Conservation (phyloP, 2,113 vertebrate species). For the Lathamus discolor region DNA sequence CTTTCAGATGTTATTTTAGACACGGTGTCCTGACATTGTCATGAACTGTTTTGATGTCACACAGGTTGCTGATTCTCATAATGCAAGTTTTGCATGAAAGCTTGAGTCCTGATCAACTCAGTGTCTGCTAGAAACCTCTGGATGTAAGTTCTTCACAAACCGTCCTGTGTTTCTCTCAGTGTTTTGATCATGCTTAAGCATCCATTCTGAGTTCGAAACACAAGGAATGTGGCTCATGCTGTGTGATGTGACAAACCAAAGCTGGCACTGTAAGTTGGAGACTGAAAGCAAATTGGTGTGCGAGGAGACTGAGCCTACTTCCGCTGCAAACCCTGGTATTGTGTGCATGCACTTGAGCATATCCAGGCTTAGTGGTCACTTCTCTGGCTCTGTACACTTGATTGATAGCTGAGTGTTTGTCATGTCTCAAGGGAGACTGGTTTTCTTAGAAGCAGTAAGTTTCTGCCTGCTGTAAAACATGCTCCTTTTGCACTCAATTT, state of each 20-base stretch:
- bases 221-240: rapidly evolving
- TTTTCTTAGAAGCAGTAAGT: not conserved
- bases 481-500: rapidly evolving
- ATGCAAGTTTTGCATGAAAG: not conserved
- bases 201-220: not conserved
- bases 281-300: not conserved
- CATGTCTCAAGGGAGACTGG: not conserved
- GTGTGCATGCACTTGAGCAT: not conserved
- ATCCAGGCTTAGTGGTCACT: not conserved
- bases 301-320: not conserved
- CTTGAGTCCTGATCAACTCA: not conserved
- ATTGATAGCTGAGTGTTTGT: not conserved
- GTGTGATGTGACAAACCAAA: not conserved
- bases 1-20: not conserved
- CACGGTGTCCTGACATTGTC: not conserved
- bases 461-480: not conserved
- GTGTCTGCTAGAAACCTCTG: not conserved
- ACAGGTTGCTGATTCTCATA: not conserved
- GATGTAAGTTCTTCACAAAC: not conserved
- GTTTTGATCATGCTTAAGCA: not conserved
- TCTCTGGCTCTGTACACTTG: not conserved
- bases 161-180: not conserved
- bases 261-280: rapidly evolving
- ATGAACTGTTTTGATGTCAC: not conserved
- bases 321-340: not conserved